These are phyloP conservation scores for Micromussa lordhowensis DNA, from an alignment of 92 coral and sea anemone species.

Conservation along the genomic window DNA sequence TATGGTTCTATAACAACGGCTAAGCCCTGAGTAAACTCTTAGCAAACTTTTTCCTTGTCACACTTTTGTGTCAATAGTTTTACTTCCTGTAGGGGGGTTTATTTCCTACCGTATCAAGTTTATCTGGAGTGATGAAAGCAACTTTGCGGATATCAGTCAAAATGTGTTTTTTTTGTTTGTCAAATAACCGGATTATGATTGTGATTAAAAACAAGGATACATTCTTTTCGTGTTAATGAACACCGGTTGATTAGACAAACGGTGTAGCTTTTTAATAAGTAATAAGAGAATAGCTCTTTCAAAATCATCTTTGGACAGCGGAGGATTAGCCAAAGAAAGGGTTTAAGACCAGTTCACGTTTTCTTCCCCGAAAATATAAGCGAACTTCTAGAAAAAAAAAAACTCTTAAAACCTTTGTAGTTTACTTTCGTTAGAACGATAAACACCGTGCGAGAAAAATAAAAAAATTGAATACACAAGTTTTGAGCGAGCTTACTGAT, in stretches of 20 bases:
- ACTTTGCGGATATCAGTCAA: background rate
- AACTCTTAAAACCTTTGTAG: too few relatives aligned
- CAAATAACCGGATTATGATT: conserved; percentile 2
- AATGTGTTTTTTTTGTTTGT: background rate
- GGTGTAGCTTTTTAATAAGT: too few relatives aligned
- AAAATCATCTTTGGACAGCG: too few relatives aligned
- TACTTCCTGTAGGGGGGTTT: background rate
- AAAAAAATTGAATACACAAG: too few relatives aligned
- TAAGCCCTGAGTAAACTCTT: background rate
- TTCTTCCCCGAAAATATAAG: background rate
- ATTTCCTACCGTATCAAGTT: background rate
- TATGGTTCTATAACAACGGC: background rate
- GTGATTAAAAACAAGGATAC: background rate
- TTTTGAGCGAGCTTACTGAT: too few relatives aligned
- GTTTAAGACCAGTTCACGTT: background rate
- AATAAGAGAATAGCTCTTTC: too few relatives aligned
- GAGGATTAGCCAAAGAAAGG: too few relatives aligned
- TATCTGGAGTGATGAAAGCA: background rate
- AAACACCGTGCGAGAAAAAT: too few relatives aligned
- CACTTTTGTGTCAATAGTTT: background rate
- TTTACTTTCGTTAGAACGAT: too few relatives aligned
- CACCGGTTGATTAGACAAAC: too few relatives aligned
- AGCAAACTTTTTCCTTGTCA: background rate
- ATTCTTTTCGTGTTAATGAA: background rate
- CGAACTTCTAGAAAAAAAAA: too few relatives aligned